Conservation (phyloP, 2,797 vertebrate genomes). For the Dipus sagitta region DNA sequence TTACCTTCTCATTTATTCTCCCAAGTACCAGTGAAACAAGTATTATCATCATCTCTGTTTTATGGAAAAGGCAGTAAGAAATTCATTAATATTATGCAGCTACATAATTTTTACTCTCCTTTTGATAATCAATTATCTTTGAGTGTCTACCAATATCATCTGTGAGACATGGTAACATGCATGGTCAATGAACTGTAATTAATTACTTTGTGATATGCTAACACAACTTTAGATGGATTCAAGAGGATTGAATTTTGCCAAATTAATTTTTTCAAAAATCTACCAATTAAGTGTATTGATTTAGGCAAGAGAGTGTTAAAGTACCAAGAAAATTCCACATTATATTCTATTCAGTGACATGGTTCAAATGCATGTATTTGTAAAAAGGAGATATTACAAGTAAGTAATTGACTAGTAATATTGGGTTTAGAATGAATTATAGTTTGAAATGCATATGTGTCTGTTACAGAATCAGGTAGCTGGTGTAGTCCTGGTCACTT, state of each 20-base stretch:
- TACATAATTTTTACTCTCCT: conserved; percentile 1
- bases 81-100: background rate
- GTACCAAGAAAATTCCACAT: background rate
- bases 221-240: background rate
- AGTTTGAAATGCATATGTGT: background rate
- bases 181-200: background rate
- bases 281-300: background rate
- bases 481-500: background rate
- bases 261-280: conserved; percentile 54
- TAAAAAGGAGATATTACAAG: background rate
- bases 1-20: background rate
- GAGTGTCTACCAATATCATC: background rate
- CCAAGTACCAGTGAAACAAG: background rate
- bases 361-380: conserved; percentile 2
- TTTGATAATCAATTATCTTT: conserved; percentile 33
- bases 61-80: background rate
- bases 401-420: background rate
- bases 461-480: background rate
- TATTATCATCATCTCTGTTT: background rate
- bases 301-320: background rate
- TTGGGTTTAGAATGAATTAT: conserved; percentile 32
- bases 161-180: background rate
- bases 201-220: background rate
- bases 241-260: conserved; percentile 28
- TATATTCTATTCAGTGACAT: background rate